phyloP scores from a whole-genome alignment of 2,113 vertebrate genomes.

The Psephotus haematonotus region DNA sequence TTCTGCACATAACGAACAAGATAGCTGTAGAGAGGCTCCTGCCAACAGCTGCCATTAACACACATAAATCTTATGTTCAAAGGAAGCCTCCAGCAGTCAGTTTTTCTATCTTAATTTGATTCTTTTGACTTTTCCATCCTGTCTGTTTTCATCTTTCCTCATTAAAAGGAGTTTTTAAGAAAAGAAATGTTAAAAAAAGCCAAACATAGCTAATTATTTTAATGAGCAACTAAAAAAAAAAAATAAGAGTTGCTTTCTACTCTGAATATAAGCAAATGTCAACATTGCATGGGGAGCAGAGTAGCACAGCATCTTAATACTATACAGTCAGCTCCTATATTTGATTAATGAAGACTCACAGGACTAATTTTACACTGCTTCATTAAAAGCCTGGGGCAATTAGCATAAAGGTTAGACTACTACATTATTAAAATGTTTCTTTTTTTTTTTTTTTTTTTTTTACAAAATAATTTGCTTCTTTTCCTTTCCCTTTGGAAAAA shows the following conservation, averaged over 20 bases:
- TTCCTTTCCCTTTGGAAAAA: not conserved
- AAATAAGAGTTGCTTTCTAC: not conserved
- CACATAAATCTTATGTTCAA: conserved; percentile 38
- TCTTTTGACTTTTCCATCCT: conserved; percentile 51
- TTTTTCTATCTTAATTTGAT: conserved; percentile 58
- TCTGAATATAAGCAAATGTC: conserved; percentile 59
- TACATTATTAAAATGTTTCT: conserved; percentile 38
- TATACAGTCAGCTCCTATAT: conserved; percentile 34
- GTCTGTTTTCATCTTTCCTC: conserved; percentile 59
- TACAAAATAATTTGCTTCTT: conserved; percentile 24
- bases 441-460: not conserved
- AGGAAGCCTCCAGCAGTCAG: conserved; percentile 52
- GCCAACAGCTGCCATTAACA: conserved; percentile 45
- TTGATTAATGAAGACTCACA: conserved; percentile 69
- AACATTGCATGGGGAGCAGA: conserved; percentile 34
- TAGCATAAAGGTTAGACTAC: conserved; percentile 60
- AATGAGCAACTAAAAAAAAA: conserved; percentile 46
- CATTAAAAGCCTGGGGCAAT: conserved; percentile 63
- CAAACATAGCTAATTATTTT: conserved; percentile 64
- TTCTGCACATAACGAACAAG: conserved; percentile 35
- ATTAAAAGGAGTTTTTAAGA: conserved; percentile 49
- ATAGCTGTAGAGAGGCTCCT: conserved; percentile 33
- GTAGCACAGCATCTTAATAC: conserved; percentile 15
- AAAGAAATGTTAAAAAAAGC: not conserved
- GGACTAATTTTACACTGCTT: conserved; percentile 61